Conservation (phyloP, 2,888 invertebrate genomes). For the Phaonia tiefii region DNA sequence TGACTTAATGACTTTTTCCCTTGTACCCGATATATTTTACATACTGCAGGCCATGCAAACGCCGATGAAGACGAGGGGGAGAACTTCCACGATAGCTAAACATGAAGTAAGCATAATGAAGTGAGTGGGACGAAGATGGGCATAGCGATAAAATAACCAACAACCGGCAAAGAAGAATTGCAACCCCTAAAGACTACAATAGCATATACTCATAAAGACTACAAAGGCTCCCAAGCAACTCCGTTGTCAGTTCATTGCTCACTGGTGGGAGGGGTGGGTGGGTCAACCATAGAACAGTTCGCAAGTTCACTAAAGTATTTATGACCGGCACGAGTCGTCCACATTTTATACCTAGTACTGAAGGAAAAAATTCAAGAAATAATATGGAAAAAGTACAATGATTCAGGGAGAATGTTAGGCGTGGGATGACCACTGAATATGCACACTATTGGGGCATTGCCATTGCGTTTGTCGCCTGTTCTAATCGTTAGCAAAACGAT, state of each 20-base stretch:
- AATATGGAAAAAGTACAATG: not conserved
- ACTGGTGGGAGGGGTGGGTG: no score
- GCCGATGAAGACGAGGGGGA: not conserved
- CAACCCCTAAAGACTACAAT: conserved; percentile 1
- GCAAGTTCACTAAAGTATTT: conserved; percentile 49
- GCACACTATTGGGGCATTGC: conserved; percentile 40
- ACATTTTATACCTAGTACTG: conserved; percentile 31
- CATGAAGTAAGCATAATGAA: conserved; percentile 16
- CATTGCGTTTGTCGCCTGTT: conserved; percentile 35
- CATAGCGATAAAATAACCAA: not conserved
- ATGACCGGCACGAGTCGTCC: conserved; percentile 58
- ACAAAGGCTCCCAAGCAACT: no score
- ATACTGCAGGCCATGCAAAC: not conserved
- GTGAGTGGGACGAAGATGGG: not conserved
- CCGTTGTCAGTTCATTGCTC: not conserved
- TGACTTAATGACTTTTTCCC: conserved; percentile 5
- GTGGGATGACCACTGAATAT: no score
- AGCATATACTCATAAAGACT: not conserved
- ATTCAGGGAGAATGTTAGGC: not conserved
- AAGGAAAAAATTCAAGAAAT: not conserved
- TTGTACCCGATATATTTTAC: conserved; percentile 8
- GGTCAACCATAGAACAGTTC: no score
- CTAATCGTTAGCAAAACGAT: not conserved
- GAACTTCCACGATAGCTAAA: not conserved
- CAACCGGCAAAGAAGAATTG: not conserved